Conservation (phyloP, 2,888 invertebrate species). For the Drosophila subsilvestris region DNA sequence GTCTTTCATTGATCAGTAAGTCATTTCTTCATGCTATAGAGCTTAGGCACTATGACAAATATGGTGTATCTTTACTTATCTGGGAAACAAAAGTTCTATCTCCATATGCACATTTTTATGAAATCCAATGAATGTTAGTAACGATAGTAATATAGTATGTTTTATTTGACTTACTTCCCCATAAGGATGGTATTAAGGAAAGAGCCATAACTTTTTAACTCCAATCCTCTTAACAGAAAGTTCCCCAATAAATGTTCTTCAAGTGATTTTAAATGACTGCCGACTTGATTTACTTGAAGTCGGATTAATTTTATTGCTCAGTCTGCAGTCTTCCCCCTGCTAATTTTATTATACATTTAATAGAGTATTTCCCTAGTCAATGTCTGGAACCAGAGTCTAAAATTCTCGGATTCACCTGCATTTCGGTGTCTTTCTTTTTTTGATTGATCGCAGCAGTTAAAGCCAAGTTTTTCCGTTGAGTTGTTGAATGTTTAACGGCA, state of each 20-base stretch:
- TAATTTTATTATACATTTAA: slow-evolving; percentile 1
- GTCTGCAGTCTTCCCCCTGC: not conserved
- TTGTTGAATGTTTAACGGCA: slow-evolving; percentile 40
- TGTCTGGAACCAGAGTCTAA: not conserved
- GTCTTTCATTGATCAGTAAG: no score
- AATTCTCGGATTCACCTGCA: slow-evolving; percentile 34
- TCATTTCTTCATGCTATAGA: no score
- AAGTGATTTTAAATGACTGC: no score
- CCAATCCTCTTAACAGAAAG: not conserved
- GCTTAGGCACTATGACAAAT: no score
- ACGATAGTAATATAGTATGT: no score
- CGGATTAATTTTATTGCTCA: not conserved
- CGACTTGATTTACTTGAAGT: not conserved
- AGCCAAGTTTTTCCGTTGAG: slow-evolving; percentile 36
- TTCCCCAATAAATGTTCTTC: no score
- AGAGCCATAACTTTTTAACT: not conserved
- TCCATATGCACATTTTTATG: no score
- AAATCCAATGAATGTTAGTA: no score
- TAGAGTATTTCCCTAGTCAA: slow-evolving; percentile 1
- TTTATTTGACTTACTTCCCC: no score
- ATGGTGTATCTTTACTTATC: no score
- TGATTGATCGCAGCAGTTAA: slow-evolving; percentile 61
- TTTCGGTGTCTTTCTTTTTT: slow-evolving; percentile 36
- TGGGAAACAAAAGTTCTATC: no score
- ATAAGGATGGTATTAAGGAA: no score